Evolutionary conservation across 2,113 vertebrate genomes (phyloP).

Genomic region (Podiceps cristatus): DNA sequence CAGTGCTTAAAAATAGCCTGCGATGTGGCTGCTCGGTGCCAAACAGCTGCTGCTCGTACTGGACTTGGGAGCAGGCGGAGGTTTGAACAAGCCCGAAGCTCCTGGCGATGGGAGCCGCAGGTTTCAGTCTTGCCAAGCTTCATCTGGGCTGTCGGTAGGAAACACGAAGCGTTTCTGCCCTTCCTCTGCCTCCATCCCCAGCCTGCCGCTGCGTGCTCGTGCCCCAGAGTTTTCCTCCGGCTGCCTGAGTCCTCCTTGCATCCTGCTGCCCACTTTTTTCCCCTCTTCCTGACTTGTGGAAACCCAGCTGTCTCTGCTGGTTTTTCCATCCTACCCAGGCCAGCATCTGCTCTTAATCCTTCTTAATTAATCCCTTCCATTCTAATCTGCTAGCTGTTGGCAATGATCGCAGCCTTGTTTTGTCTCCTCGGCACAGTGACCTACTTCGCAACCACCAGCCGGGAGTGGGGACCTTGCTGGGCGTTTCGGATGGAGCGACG

Average conservation of each 20-base stretch:
- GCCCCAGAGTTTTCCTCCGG: background rate
- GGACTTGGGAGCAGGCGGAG: background rate
- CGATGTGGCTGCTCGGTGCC: background rate
- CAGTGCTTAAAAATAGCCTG: background rate
- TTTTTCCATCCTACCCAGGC: background rate
- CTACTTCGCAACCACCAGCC: background rate
- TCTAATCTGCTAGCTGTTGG: background rate
- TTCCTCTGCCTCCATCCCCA: background rate
- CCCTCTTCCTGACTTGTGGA: background rate
- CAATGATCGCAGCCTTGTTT: background rate
- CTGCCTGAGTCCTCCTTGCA: background rate
- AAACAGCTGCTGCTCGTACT: background rate
- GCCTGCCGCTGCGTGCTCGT: background rate
- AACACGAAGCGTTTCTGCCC: fast-evolving
- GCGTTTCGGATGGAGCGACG: fast-evolving
- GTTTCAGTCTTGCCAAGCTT: background rate
- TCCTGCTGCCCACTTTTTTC: background rate
- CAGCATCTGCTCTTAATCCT: conserved; percentile 60
- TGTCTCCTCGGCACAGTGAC: conserved; percentile 41
- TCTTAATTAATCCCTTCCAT: conserved; percentile 59
- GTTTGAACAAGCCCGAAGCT: background rate
- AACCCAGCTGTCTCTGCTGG: conserved; percentile 8
- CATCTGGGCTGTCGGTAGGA: background rate
- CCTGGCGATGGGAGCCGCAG: background rate
- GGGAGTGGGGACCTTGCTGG: background rate